Evolutionary conservation across 2,113 vertebrate species (phyloP).

Genomic region (Pedetes capensis): DNA sequence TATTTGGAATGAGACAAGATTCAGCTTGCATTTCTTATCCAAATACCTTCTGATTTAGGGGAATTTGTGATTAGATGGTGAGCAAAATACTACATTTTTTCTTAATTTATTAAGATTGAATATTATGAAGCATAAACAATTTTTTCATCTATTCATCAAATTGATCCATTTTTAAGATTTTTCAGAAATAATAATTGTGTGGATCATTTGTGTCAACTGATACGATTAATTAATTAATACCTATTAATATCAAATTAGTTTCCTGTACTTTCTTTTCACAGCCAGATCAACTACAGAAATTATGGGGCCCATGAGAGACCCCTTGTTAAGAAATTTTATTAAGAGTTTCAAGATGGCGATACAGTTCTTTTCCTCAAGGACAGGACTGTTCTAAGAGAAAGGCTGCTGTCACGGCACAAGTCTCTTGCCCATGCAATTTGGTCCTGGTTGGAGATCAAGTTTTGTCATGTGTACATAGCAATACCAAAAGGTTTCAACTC

Average conservation of each 20-base stretch:
- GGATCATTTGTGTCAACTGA: neutral
- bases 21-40: neutral
- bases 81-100: neutral
- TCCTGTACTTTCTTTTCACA: neutral
- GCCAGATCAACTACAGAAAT: neutral
- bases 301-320: neutral
- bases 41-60: neutral
- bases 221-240: neutral
- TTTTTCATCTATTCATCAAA: neutral
- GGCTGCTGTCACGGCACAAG: accelerated
- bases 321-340: neutral
- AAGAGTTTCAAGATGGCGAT: neutral
- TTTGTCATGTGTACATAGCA: neutral
- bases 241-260: neutral
- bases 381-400: neutral
- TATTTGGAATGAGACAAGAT: neutral
- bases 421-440: neutral
- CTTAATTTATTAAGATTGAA: neutral
- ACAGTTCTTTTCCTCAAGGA: neutral
- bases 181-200: neutral
- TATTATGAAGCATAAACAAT: neutral
- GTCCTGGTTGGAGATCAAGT: neutral
- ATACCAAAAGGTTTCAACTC: neutral
- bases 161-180: neutral
- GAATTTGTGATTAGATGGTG: neutral